A percentile compares a stretch with the other conserved stretches of the same genome.
These are phyloP conservation scores for Drosophila neutralis DNA, from an alignment of 2,888 invertebrate genomes.

Conservation along the genomic window DNA sequence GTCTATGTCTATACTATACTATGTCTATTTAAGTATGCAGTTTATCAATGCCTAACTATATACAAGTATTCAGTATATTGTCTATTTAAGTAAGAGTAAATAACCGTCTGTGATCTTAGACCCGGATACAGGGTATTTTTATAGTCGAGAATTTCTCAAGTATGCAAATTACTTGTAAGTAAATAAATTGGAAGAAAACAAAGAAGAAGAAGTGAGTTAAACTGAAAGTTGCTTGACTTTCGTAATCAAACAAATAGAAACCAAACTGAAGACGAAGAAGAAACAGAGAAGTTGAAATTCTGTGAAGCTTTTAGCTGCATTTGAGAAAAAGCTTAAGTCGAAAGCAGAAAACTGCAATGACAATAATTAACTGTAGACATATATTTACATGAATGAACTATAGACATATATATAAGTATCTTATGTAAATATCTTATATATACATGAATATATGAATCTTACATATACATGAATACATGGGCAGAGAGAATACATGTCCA, in stretches of 20 bases:
- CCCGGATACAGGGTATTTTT: not conserved
- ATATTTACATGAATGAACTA: not conserved
- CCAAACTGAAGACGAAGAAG: not conserved
- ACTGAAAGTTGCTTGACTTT: not conserved
- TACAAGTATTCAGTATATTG: not conserved
- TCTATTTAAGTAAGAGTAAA: not conserved
- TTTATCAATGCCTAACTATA: not conserved
- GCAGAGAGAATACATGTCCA: conserved; percentile 24
- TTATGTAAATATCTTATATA: too few relatives aligned
- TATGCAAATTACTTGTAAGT: not conserved
- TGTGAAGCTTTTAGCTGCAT: not conserved
- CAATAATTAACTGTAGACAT: conserved; percentile 8
- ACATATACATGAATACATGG: conserved; percentile 1
- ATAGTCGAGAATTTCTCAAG: not conserved
- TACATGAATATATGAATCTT: not conserved
- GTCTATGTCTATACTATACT: not conserved
- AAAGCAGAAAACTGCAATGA: not conserved
- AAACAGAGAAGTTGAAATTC: not conserved
- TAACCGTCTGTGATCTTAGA: not conserved
- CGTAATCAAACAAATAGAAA: not conserved
- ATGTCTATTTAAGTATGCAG: not conserved
- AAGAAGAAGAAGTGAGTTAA: not conserved
- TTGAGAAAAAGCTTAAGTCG: too few relatives aligned
- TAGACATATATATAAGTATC: not conserved
- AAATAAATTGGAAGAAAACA: not conserved